phyloP scores from a whole-genome alignment of 2,113 vertebrate species.

The Pseudois nayaur region DNA sequence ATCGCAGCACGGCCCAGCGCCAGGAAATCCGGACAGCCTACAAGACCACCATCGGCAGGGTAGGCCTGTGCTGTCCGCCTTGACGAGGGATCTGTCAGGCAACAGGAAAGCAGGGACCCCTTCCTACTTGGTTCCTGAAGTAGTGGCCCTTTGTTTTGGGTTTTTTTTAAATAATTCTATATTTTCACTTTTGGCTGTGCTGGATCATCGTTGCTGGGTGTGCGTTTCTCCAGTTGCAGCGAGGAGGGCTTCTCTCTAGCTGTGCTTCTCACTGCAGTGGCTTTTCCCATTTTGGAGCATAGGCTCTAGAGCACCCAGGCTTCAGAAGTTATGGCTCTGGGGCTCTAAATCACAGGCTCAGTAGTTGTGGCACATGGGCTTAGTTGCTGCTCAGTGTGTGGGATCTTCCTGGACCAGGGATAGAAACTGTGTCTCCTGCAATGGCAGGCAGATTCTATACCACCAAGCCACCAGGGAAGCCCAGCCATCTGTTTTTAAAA shows the following conservation, averaged over 20 bases:
- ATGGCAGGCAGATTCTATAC: not conserved
- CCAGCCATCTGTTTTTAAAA: not conserved
- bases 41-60: slow-evolving; percentile 91
- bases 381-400: not conserved
- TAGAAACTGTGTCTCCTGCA: not conserved
- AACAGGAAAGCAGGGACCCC: not conserved
- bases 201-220: not conserved
- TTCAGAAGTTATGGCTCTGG: not conserved
- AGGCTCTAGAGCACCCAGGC: not conserved
- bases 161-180: not conserved
- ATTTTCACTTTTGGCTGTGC: not conserved
- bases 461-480: not conserved
- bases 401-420: not conserved
- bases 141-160: not conserved
- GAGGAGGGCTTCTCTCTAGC: not conserved
- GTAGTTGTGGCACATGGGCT: not conserved
- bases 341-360: not conserved
- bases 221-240: not conserved
- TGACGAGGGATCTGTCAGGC: not conserved
- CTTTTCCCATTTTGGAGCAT: not conserved
- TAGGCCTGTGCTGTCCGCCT: slow-evolving; percentile 60
- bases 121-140: not conserved
- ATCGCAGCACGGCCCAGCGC: slow-evolving; percentile 87
- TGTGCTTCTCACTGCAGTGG: not conserved
- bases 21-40: slow-evolving; percentile 91